phyloP scores from a whole-genome alignment of 2,888 invertebrate species.

The Zhuqinia jingwanae region DNA sequence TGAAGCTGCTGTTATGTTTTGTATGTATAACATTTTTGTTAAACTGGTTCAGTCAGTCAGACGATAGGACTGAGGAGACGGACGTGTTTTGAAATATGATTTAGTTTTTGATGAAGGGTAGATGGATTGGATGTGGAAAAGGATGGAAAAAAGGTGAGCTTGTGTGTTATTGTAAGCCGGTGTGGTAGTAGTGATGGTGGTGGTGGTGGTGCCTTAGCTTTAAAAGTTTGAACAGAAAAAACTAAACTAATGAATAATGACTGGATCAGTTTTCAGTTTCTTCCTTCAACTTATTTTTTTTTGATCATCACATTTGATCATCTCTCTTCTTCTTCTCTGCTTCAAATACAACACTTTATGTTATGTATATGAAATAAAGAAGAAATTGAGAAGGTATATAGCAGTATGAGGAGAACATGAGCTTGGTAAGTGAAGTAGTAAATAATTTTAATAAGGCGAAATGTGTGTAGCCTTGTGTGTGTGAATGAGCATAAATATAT shows the following conservation, averaged over 20 bases:
- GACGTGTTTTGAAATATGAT: conserved; percentile 73
- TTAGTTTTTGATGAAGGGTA: conserved; percentile 34
- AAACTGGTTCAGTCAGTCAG: conserved; percentile 65
- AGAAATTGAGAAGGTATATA: background rate
- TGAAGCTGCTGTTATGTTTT: too few relatives aligned
- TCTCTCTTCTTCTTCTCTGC: too few relatives aligned
- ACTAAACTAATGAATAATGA: conserved; percentile 68
- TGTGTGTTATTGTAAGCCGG: background rate
- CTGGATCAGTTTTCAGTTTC: conserved; percentile 61
- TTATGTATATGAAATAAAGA: background rate
- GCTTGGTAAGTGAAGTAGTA: conserved; percentile 30
- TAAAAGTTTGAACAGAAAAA: too few relatives aligned
- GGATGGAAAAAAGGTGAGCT: conserved; percentile 45
- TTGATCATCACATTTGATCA: conserved; percentile 60
- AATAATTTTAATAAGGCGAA: conserved; percentile 37
- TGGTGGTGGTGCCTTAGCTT: background rate
- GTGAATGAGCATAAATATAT: too few relatives aligned
- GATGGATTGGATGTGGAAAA: background rate
- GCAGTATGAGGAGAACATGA: conserved; percentile 31
- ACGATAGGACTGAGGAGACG: conserved; percentile 15
- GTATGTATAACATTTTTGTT: too few relatives aligned
- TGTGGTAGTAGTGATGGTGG: background rate
- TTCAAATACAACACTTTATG: too few relatives aligned
- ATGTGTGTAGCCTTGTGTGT: conserved; percentile 5
- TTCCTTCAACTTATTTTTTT: conserved; percentile 41